Evolutionary conservation across 2,797 vertebrate genomes (phyloP), one percentile per base, ranked within the genome.

Genomic region (Crax fasciolata): DNA sequence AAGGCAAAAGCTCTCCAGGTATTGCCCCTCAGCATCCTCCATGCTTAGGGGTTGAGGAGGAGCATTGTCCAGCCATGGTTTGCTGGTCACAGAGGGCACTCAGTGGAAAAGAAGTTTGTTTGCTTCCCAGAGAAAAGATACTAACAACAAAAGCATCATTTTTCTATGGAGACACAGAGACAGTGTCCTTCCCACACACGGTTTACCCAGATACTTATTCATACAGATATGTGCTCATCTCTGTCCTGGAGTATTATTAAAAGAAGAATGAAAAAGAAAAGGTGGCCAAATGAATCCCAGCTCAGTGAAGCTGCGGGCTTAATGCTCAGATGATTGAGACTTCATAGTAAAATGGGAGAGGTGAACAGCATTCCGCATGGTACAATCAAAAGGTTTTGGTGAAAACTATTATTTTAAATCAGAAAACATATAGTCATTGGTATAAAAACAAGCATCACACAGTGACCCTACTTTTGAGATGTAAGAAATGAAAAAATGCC

Each of bases 1-100:
- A 90, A 68, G 24, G 13, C 54, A 52, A 35, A 3, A 7, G 2
- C 10, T 14, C 6, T 13, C 61, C 54, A 77, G 49, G 35, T 51
- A 46, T 32, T 21, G 10, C 28, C 61, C 13, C 48, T 85, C 63
- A 79, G 20, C 21, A 38, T 10, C 20, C 27, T 85, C 38, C 23
- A 28, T 0, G 1, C 10, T 25, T n/a, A 25, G 9, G 6, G 17
- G 1, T 0, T 32, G 24, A 55, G 7, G 5, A 71, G 46, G 9
- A 89, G 3, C 11, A 6, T 3, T 71, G 30, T 59, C 16, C 24
- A 73, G 38, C 11, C 1, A 0, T 52, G 12, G n/a, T 44, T 68
- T 16, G 0, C 41, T 54, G 35, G 12, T 9, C 46, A 85, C 44
- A 19, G 90, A 88, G 17, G 13, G 8, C 13, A 74, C 3, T 20